Evolutionary conservation across 2,113 vertebrate genomes (phyloP), one percentile per base, ranked within the genome.

Genomic region (Gnathonemus echidnorhynchus): DNA sequence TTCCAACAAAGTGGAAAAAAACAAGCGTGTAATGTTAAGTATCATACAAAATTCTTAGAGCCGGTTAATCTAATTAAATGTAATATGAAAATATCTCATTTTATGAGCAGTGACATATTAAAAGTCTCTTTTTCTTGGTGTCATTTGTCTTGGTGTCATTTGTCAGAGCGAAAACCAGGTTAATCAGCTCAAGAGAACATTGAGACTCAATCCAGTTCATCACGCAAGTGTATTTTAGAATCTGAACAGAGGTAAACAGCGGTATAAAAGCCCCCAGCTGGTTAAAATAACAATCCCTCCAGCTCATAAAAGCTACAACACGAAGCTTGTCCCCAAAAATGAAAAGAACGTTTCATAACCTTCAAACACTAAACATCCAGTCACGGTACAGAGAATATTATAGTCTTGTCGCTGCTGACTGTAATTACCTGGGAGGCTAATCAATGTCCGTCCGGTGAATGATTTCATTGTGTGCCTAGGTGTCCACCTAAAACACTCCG

Each of bases 381-480:
- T 42, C 27, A 49, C 13, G 39, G 52, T 39, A 85, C 39, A 91
- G 70, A 85, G 90, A 86, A 85, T 53, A 53, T 31, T 48, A 85
- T 91, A 90, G 52, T 88, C 86, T 52, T 84, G 21, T 74, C 39
- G 31, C 24, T 45, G 42, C 66, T 84, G 50, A 45, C 58, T 24
- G 45, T 27, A 42, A 88, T 49, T 83, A 87, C 90, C 62, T 92
- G 74, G 80, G 89, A 84, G 91, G 89, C 87, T 90, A 89, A 92
- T 92, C 89, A 52, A 91, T 92, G 91, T 89, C 85, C 89, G 53
- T 88, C 90, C 90, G 91, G 90, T 92, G 90, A 94, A 94, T 91
- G 90, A 91, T 91, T 52, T 89, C 89, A 92, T 92, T 94, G 92
- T 92, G 83, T 90, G n/a, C 49, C 6, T 87, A 84, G 88, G 86